Base-by-base conservation (phyloP, 2,797 vertebrate species). In the Paramormyrops hopkinsi region DNA sequence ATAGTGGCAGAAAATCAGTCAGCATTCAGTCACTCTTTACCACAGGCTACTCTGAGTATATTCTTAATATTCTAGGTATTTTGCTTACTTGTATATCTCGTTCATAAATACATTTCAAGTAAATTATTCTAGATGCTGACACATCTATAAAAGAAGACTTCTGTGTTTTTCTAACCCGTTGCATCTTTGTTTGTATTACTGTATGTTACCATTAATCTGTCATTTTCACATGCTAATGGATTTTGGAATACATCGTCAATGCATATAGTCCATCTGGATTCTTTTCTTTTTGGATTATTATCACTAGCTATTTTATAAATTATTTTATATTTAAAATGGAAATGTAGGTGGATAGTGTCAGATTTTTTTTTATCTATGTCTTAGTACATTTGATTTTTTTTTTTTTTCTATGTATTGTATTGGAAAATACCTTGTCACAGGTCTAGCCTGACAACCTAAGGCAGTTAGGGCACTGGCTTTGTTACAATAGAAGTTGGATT, bases 1-100 rank as follows among this genome's bases (percentile, higher is more conserved):
- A 19, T 87, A 37, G 85, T 87, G 85, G 53, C 53, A 41, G 53
- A 59, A 44, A 87, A 87, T 87, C 85, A 37, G 85, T 87, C 85
- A n/a, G 85, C 17, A 37, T 87, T 37, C 53, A 87, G 29, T 59
- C 85, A 37, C 85, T 87, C 53, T 51, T 19, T 37, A 22, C 19
- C 25, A 4, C 37, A 41, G 12, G 4, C 17, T 59, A 41, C 33
- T 59, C 12, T 14, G 11, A 84, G 22, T 84, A 51, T 3, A 12
- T 29, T 14, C n/a, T 51, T 84, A 48, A 50, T 51, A 84, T 83
- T n/a, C 17, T 7, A 48, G 8, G 41, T 83, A 29, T 51, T 84
- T 25, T 22, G 44, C 46, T 12, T 84, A 9, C 48, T 84, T 51
- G 19, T 84, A 50, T 84, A 51, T 84, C 19, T 50, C 46, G 11